Conservation (phyloP, 2,797 vertebrate genomes). For the Pseudochirops cupreus region DNA sequence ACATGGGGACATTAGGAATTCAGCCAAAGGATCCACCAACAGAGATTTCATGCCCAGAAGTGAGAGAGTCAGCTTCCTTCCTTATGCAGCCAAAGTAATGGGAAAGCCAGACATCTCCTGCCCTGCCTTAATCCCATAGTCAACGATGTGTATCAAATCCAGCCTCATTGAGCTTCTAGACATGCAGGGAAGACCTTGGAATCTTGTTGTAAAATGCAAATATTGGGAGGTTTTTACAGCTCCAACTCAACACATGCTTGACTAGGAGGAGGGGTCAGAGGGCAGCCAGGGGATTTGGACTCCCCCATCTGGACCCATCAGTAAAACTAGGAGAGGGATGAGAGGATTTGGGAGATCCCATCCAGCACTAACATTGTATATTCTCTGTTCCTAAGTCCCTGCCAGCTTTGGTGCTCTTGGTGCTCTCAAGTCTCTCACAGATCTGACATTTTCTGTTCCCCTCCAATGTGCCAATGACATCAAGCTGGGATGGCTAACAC, state of each 20-base stretch:
- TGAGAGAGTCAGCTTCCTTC: not conserved
- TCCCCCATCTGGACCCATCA: not conserved
- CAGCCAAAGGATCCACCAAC: not conserved
- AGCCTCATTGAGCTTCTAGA: not conserved
- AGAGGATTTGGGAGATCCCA: not conserved
- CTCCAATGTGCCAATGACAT: not conserved
- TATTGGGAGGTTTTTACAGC: not conserved
- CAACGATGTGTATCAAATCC: too few species aligned
- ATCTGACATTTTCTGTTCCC: too few species aligned
- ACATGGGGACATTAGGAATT: not conserved
- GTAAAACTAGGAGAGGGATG: not conserved
- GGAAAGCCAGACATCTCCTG: not conserved
- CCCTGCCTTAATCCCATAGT: not conserved
- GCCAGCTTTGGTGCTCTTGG: not conserved
- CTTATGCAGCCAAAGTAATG: not conserved
- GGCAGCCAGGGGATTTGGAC: not conserved
- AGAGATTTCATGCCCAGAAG: not conserved
- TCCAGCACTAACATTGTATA: not conserved
- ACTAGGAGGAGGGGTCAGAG: not conserved
- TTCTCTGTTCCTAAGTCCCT: not conserved
- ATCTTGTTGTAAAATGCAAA: not conserved
- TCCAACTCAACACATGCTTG: not conserved
- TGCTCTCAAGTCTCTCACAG: not conserved
- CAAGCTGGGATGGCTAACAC: not conserved
- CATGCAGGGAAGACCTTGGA: not conserved